These are phyloP conservation scores for Ceratina australensis DNA, from an alignment of 1,140 invertebrate genomes.

Conservation along the genomic window DNA sequence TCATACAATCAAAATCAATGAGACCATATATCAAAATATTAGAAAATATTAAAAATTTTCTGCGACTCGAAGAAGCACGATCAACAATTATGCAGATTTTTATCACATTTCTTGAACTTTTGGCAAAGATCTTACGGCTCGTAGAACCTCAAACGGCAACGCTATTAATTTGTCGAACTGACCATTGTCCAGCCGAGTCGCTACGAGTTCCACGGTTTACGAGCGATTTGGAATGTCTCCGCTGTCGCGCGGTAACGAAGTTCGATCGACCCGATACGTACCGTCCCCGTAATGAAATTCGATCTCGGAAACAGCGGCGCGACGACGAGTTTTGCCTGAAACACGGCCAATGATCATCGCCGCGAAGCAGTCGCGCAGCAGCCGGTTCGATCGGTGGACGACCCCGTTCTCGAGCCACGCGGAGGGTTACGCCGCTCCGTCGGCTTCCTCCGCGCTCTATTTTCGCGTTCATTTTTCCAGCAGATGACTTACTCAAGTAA, in stretches of 20 bases:
- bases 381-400: conserved; percentile 29
- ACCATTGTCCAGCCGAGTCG: background rate
- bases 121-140: no score
- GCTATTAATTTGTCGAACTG: background rate
- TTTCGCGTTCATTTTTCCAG: background rate
- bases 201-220: background rate
- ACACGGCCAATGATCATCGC: conserved; percentile 7
- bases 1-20: no score
- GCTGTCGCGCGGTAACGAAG: background rate
- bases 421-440: background rate
- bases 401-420: conserved; percentile 29
- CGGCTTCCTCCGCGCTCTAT: conserved; percentile 6
- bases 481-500: background rate
- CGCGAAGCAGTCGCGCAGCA: background rate
- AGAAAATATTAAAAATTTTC: no score
- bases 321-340: background rate
- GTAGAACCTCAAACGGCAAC: background rate
- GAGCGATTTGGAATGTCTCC: background rate
- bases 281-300: background rate
- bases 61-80: no score
- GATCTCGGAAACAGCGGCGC: background rate
- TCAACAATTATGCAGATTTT: no score
- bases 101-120: no score
- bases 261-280: background rate
- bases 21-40: no score